phyloP scores from a whole-genome alignment of 2,797 vertebrate species.

The Eulemur albifrons region DNA sequence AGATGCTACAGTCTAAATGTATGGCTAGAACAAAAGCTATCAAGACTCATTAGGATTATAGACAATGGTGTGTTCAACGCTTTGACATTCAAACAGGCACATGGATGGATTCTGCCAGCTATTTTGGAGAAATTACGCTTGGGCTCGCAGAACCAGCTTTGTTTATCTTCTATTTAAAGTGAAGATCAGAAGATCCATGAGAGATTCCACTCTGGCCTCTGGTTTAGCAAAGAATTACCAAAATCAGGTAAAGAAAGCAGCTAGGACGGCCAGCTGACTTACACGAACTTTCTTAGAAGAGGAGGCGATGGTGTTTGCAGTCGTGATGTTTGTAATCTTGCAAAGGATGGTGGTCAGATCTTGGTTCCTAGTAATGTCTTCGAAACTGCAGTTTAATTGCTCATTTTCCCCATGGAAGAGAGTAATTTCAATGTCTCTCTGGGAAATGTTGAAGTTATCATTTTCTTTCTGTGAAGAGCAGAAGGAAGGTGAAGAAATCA shows the following conservation, averaged over 20 bases:
- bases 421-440: constrained; percentile 86
- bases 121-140: constrained; percentile 9
- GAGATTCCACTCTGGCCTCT: not conserved
- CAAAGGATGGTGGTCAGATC: constrained; percentile 85
- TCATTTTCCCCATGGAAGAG: constrained; percentile 76
- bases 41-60: constrained; percentile 56
- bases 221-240: not conserved
- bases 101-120: constrained; percentile 15
- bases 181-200: not conserved
- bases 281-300: constrained; percentile 85
- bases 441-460: constrained; percentile 88
- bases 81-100: constrained; percentile 19
- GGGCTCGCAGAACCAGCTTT: not conserved
- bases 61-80: constrained; percentile 24
- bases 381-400: constrained; percentile 81
- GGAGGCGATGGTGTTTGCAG: constrained; percentile 77
- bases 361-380: constrained; percentile 82
- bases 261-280: constrained; percentile 64
- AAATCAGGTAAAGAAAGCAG: not conserved
- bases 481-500: constrained; percentile 53
- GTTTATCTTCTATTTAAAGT: constrained; percentile 38
- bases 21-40: constrained; percentile 64
- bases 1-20: constrained; percentile 54
- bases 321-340: constrained; percentile 79
- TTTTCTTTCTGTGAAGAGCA: constrained; percentile 88